A percentile compares a stretch with the other conserved stretches of the same genome.
Conservation (phyloP, 2,797 vertebrate species). For the Chiroxiphia lanceolata region DNA sequence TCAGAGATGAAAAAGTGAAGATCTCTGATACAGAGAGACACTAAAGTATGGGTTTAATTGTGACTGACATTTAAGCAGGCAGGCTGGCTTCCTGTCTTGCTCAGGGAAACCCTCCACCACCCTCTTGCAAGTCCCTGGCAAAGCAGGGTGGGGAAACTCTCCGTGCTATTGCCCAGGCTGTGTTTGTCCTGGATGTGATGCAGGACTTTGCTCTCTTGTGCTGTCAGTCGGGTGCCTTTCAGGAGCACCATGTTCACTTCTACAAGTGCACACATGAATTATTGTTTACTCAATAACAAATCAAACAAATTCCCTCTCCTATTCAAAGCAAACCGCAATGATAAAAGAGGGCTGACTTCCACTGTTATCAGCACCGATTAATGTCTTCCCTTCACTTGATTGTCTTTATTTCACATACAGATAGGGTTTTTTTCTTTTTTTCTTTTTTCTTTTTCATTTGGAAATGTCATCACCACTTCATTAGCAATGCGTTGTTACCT, state of each 20-base stretch:
- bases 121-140: not conserved
- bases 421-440: constrained; percentile 51
- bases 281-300: constrained; percentile 53
- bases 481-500: constrained; percentile 73
- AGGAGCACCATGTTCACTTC: not conserved
- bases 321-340: constrained; percentile 35
- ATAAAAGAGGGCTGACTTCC: constrained; percentile 46
- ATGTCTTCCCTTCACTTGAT: constrained; percentile 44
- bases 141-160: not conserved
- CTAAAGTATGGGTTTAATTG: not conserved
- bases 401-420: constrained; percentile 70
- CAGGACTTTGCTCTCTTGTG: not conserved
- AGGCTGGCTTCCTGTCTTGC: not conserved
- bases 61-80: fast-evolving
- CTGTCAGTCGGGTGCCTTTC: not conserved
- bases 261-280: not conserved
- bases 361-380: not conserved
- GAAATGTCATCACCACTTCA: constrained; percentile 76
- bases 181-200: not conserved
- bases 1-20: not conserved
- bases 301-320: constrained; percentile 55
- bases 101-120: not conserved
- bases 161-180: fast-evolving
- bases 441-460: constrained; percentile 20
- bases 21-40: not conserved